These are phyloP conservation scores for Globia sparganii DNA, from an alignment of 2,888 invertebrate species.

Conservation along the genomic window DNA sequence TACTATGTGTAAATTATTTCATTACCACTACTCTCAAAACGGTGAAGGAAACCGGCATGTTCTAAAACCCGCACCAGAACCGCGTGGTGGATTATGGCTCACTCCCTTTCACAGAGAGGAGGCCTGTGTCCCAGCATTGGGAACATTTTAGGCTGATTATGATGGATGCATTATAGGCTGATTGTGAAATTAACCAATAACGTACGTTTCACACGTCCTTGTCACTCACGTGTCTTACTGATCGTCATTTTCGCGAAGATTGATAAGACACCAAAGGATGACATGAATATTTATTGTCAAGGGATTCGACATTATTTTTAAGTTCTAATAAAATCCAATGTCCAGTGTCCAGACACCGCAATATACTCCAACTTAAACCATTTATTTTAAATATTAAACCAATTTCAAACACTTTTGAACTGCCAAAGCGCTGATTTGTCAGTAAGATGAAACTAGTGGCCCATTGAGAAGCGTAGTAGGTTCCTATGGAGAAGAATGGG, in stretches of 20 bases:
- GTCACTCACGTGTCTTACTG: background rate
- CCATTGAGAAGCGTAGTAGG: background rate
- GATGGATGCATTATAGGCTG: no score
- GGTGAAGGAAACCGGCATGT: background rate
- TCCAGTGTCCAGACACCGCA: background rate
- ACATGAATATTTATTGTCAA: background rate
- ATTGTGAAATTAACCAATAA: background rate
- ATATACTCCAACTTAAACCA: background rate
- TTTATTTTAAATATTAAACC: background rate
- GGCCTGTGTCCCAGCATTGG: background rate
- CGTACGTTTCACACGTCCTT: background rate
- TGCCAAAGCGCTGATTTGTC: background rate
- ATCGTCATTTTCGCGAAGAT: background rate
- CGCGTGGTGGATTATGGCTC: background rate
- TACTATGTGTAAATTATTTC: background rate
- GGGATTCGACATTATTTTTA: background rate
- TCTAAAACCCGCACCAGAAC: background rate
- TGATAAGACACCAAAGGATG: background rate
- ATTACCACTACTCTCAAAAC: background rate
- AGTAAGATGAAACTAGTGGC: background rate
- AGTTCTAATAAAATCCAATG: background rate
- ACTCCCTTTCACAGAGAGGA: background rate
- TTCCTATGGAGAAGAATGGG: background rate
- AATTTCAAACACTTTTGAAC: background rate
- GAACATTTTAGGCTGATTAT: background rate